Conservation (phyloP, 2,888 invertebrate genomes). For the Willowsia nigromaculata region DNA sequence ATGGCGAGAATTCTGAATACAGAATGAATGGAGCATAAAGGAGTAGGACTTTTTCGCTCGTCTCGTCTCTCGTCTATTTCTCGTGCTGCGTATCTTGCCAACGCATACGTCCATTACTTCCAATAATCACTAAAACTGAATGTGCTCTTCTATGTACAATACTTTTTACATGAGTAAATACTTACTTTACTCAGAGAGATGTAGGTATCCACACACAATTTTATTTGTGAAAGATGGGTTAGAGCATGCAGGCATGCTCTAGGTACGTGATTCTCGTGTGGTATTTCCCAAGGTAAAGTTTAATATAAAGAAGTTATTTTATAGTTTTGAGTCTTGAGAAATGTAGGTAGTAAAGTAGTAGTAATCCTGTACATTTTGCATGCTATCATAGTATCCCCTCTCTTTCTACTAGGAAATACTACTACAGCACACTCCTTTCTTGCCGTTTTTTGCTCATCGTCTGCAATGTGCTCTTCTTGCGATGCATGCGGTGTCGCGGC, state of each 20-base stretch:
- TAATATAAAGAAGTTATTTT: no score
- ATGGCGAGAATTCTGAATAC: slow-evolving; percentile 66
- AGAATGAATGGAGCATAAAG: slow-evolving; percentile 51
- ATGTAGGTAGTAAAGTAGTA: no score
- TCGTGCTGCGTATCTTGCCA: not conserved
- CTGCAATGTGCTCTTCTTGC: no score
- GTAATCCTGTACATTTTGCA: no score
- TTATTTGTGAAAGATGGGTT: not conserved
- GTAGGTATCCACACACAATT: not conserved
- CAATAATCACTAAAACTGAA: no score
- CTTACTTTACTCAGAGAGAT: not conserved
- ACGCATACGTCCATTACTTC: not conserved
- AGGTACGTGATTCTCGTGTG: slow-evolving; percentile 4
- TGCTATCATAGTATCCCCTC: no score
- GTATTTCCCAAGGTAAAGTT: not conserved
- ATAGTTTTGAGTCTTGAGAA: no score
- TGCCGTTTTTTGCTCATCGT: no score
- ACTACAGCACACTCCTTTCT: no score
- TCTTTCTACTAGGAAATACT: no score
- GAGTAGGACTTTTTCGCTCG: slow-evolving; percentile 38
- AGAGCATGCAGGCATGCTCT: slow-evolving; percentile 15
- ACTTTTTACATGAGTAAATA: not conserved
- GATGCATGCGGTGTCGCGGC: no score
- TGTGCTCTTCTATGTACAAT: not conserved
- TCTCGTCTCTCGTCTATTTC: slow-evolving; percentile 19